phyloP scores from a whole-genome alignment of 2,797 vertebrate genomes.

The Parauchenoglanis punctatus region DNA sequence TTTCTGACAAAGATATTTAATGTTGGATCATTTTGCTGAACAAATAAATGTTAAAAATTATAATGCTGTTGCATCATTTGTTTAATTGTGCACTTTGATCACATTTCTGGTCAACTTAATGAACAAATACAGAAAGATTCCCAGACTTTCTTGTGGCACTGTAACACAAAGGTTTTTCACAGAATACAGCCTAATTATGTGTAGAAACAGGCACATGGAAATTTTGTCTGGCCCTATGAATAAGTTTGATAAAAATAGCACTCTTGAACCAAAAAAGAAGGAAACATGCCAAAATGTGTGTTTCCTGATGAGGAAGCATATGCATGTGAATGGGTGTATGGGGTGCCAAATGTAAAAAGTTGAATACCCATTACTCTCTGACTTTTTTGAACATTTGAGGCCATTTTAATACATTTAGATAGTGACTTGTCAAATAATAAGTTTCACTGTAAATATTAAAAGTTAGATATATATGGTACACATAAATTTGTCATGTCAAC shows the following conservation, averaged over 20 bases:
- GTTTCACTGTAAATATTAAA: neutral
- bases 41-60: neutral
- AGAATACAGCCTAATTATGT: neutral
- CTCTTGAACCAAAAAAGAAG: slow-evolving; percentile 30
- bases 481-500: neutral
- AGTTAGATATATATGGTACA: neutral
- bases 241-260: neutral
- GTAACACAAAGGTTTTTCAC: neutral
- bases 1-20: neutral
- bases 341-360: neutral
- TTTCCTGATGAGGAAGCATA: neutral
- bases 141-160: neutral
- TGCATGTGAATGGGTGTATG: too few species aligned
- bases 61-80: neutral
- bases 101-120: neutral
- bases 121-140: neutral
- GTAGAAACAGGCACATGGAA: neutral
- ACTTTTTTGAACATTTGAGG: neutral
- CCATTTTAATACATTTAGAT: neutral
- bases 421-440: neutral
- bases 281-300: neutral
- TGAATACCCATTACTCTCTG: neutral
- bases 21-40: neutral
- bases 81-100: neutral
- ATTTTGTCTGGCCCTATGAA: neutral